A percentile compares a stretch with the other conserved stretches of the same genome.
Evolutionary conservation across 2,888 invertebrate genomes (phyloP).

Genomic region (Nemurella pictetii): DNA sequence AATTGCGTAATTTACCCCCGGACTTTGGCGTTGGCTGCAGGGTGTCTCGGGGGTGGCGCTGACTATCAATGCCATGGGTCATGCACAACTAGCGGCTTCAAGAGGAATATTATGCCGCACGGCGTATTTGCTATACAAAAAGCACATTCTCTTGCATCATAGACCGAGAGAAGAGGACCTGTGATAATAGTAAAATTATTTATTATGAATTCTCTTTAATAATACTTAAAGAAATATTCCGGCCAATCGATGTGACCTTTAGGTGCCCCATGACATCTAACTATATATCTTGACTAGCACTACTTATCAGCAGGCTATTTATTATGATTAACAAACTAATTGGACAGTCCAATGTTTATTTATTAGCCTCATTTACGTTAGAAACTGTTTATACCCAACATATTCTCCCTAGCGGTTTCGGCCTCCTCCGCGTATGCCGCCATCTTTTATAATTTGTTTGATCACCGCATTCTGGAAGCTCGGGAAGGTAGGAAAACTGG

Average conservation of each 20-base stretch:
- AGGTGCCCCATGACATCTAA: neutral
- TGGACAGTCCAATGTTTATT: constrained; percentile 32
- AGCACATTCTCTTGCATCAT: no score
- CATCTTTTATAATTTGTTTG: constrained; percentile 56
- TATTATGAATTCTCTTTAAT: no score
- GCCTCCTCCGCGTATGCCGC: constrained; percentile 42
- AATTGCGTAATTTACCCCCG: neutral
- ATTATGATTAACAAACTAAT: constrained; percentile 29
- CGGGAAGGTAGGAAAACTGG: constrained; percentile 34
- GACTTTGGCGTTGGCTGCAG: neutral
- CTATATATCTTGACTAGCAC: neutral
- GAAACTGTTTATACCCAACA: constrained; percentile 39
- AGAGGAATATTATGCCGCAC: no score
- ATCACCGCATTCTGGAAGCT: constrained; percentile 48
- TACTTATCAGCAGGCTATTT: constrained; percentile 27
- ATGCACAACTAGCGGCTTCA: no score
- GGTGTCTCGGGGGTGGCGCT: neutral
- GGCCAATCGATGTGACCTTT: neutral
- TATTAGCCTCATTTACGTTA: constrained; percentile 38
- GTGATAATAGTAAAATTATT: no score
- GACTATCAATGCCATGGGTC: neutral
- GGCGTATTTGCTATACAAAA: no score
- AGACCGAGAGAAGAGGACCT: no score
- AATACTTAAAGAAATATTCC: neutral
- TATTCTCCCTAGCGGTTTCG: constrained; percentile 34